Percentiles rank a stretch among this genome's conserved stretches.
These are phyloP conservation scores for Dryomyza anilis DNA, from an alignment of 2,888 invertebrate species.

Conservation along the genomic window DNA sequence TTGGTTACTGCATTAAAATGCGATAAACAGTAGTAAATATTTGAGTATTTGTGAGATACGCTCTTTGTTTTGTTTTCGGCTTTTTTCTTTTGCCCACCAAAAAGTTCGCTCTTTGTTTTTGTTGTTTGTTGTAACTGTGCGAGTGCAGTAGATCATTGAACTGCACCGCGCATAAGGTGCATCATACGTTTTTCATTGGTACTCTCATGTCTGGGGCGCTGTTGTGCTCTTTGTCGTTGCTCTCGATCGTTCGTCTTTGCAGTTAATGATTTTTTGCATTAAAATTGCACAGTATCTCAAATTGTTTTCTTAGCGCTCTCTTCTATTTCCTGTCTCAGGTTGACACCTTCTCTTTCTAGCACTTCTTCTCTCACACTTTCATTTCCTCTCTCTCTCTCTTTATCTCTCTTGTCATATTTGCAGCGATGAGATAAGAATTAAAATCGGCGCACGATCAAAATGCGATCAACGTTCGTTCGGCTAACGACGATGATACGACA, in stretches of 20 bases:
- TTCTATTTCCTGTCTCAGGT: neutral
- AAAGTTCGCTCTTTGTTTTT: neutral
- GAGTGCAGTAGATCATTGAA: slow-evolving; percentile 34
- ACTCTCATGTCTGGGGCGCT: neutral
- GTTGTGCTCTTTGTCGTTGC: neutral
- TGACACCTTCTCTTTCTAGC: neutral
- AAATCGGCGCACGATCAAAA: slow-evolving; percentile 5
- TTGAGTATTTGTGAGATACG: no score
- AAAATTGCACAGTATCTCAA: slow-evolving; percentile 11
- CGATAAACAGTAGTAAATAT: no score
- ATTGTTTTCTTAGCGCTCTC: neutral
- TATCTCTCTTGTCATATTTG: neutral
- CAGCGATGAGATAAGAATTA: slow-evolving; percentile 12
- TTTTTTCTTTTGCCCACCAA: neutral
- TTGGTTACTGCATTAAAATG: no score
- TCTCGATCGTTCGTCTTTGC: neutral
- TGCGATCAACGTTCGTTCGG: neutral
- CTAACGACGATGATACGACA: no score
- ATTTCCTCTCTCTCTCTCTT: neutral
- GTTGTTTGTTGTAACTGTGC: neutral
- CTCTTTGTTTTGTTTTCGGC: no score
- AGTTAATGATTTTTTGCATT: slow-evolving; percentile 11
- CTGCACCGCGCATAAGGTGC: slow-evolving; percentile 35
- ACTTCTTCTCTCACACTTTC: neutral
- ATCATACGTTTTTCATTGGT: slow-evolving; percentile 28